phyloP scores from a whole-genome alignment of 2,888 invertebrate species.

The Lasioglossum vierecki region DNA sequence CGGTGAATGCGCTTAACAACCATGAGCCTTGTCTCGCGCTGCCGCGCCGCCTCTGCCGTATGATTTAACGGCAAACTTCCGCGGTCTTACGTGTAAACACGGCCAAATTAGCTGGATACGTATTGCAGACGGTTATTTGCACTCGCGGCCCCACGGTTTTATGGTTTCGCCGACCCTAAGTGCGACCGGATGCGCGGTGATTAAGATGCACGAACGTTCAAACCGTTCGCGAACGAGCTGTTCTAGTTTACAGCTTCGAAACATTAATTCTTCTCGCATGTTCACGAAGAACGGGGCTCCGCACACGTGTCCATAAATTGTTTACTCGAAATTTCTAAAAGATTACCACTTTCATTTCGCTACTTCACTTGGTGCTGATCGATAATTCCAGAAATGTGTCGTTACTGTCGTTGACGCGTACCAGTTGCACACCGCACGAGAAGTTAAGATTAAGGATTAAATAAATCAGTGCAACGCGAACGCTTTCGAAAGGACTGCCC shows the following conservation, averaged over 20 bases:
- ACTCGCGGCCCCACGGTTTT: slow-evolving; percentile 25
- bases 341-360: neutral
- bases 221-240: neutral
- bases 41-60: slow-evolving; percentile 28
- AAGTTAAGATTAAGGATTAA: neutral
- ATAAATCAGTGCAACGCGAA: neutral
- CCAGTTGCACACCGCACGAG: neutral
- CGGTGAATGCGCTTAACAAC: slow-evolving; percentile 59
- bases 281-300: neutral
- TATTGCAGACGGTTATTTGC: slow-evolving; percentile 39
- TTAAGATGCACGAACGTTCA: slow-evolving; percentile 5
- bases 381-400: neutral
- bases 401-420: neutral
- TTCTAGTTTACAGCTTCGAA: neutral
- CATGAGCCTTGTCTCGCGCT: slow-evolving; percentile 46
- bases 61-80: slow-evolving; percentile 61
- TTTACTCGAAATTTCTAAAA: neutral
- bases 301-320: neutral
- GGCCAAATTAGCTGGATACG: slow-evolving; percentile 59
- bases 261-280: neutral
- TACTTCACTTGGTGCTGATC: neutral
- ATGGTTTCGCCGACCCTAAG: neutral
- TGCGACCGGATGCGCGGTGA: neutral
- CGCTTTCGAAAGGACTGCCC: neutral
- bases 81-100: slow-evolving; percentile 55